These are phyloP conservation scores for Phrynocephalus guinanensis DNA, from an alignment of 2,797 vertebrate species.

Conservation along the genomic window DNA sequence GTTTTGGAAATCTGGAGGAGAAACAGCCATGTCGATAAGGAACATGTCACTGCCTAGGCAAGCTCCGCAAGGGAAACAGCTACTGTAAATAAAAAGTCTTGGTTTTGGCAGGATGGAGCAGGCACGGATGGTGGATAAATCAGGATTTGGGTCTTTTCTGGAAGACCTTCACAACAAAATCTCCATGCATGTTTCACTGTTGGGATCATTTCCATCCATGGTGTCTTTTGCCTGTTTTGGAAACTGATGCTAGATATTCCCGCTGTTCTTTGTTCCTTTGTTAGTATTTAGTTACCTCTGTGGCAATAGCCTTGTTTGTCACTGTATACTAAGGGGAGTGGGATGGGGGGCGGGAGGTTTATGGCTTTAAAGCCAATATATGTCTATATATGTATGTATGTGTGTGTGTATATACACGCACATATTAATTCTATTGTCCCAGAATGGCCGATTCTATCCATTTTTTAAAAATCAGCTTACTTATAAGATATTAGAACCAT, in stretches of 20 bases:
- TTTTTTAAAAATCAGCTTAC: conserved; percentile 82
- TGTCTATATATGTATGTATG: conserved; percentile 19
- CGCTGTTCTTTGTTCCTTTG: conserved; percentile 58
- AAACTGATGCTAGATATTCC: conserved; percentile 56
- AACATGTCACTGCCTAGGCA: background rate
- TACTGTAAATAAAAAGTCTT: no score
- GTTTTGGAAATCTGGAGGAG: no score
- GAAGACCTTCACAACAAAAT: background rate
- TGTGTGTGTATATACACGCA: no score
- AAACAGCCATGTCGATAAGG: background rate
- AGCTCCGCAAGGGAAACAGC: background rate
- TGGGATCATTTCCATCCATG: no score
- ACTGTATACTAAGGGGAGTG: background rate
- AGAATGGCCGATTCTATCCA: conserved; percentile 76
- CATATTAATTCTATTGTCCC: conserved; percentile 51
- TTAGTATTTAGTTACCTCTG: conserved; percentile 59
- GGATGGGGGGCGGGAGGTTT: no score
- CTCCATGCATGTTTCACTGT: background rate
- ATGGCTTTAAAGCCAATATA: conserved; percentile 70
- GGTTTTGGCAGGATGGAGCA: no score
- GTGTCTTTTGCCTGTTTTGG: conserved; percentile 52
- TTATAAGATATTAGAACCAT: conserved; percentile 84
- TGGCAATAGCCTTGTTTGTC: conserved; percentile 57
- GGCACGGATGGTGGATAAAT: no score
- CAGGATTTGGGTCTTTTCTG: background rate